These are phyloP conservation scores for Siderastrea siderea DNA, from an alignment of 92 coral and sea anemone genomes.

Conservation along the genomic window DNA sequence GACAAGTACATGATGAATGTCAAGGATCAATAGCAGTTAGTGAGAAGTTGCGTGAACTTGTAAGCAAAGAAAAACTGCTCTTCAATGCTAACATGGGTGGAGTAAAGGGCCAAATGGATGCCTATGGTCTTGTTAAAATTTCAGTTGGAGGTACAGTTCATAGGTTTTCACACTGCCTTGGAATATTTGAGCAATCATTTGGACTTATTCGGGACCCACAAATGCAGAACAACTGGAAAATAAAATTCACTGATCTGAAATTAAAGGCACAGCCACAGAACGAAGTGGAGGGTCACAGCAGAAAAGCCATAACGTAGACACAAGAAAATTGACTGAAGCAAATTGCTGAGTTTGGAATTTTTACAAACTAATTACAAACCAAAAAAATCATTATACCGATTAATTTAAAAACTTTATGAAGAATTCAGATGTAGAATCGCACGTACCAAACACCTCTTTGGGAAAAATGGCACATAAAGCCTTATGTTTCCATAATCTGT, in stretches of 20 bases:
- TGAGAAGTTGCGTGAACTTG: slow-evolving; percentile 77
- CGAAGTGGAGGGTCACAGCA: slow-evolving; percentile 44
- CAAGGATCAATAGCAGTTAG: slow-evolving; percentile 89
- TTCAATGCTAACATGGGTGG: slow-evolving; percentile 87
- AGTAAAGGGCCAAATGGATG: slow-evolving; percentile 77
- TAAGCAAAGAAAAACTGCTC: slow-evolving; percentile 77
- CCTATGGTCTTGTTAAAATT: slow-evolving; percentile 88
- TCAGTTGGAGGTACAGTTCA: slow-evolving; percentile 95
- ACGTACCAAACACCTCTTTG: too few relatives aligned
- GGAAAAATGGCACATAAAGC: too few relatives aligned
- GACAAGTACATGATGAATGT: slow-evolving; percentile 68
- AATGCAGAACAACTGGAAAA: slow-evolving; percentile 95
- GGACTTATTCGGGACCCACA: slow-evolving; percentile 95
- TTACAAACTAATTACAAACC: too few relatives aligned
- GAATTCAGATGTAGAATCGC: too few relatives aligned
- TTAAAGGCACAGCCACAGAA: slow-evolving; percentile 81
- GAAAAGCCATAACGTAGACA: slow-evolving; percentile 27
- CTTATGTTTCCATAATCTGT: too few relatives aligned
- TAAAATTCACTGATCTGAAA: slow-evolving; percentile 91
- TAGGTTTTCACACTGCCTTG: slow-evolving; percentile 81
- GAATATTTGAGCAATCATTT: slow-evolving; percentile 96
- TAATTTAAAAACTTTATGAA: too few relatives aligned
- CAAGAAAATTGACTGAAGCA: not conserved
- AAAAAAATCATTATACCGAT: not conserved
- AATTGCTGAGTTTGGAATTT: not conserved